A percentile compares a stretch with the other conserved stretches of the same genome.
These are phyloP conservation scores for Carollia perspicillata DNA, from an alignment of 2,113 vertebrate genomes.

Conservation along the genomic window DNA sequence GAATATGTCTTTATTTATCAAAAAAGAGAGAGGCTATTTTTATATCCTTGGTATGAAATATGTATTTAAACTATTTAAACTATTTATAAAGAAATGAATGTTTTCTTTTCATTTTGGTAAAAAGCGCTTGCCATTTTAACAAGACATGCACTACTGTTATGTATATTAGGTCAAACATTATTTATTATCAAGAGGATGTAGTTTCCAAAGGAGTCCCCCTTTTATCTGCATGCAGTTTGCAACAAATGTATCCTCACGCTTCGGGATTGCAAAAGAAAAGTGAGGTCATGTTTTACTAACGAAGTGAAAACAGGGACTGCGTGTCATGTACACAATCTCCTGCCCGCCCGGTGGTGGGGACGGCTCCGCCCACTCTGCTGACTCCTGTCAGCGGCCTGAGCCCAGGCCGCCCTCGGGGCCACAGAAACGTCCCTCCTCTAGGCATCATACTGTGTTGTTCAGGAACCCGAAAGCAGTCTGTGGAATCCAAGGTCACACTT, in stretches of 20 bases:
- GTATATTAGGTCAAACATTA: slow-evolving; percentile 81
- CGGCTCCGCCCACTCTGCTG: background rate
- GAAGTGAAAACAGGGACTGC: slow-evolving; percentile 66
- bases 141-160: slow-evolving; percentile 80
- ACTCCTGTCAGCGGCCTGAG: background rate
- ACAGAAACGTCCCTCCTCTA: background rate
- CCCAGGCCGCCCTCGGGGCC: background rate
- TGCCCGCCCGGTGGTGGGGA: background rate
- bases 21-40: slow-evolving; percentile 85
- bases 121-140: slow-evolving; percentile 83
- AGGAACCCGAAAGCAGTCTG: background rate
- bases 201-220: slow-evolving; percentile 77
- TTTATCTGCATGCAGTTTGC: slow-evolving; percentile 84
- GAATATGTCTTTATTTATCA: slow-evolving; percentile 86
- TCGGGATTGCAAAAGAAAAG: slow-evolving; percentile 76
- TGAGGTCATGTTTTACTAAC: slow-evolving; percentile 79
- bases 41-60: slow-evolving; percentile 88
- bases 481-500: background rate
- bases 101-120: slow-evolving; percentile 83
- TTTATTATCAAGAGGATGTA: slow-evolving; percentile 80
- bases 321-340: slow-evolving; percentile 36
- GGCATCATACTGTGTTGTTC: background rate
- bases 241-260: slow-evolving; percentile 81
- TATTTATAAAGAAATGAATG: slow-evolving; percentile 87
- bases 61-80: slow-evolving; percentile 84